Conservation (phyloP, 2,113 vertebrate genomes). For the Tinamus guttatus region DNA sequence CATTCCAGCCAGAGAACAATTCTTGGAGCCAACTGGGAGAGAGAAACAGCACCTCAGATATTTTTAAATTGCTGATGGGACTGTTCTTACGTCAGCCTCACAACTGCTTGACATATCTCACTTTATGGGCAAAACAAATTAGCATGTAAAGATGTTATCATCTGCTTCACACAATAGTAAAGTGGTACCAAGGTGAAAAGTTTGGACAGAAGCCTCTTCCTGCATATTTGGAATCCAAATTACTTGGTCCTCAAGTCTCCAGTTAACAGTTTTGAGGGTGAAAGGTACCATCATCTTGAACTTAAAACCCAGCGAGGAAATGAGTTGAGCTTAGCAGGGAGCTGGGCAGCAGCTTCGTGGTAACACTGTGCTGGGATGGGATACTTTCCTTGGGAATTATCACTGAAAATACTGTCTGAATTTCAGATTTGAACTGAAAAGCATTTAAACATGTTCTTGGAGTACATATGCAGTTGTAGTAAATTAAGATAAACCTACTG, state of each 20-base stretch:
- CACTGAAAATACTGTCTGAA: not conserved
- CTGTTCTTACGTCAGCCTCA: not conserved
- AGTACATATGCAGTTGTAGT: fast-evolving
- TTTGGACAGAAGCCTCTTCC: not conserved
- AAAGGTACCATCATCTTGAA: fast-evolving
- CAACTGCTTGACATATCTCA: fast-evolving
- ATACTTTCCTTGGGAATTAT: not conserved
- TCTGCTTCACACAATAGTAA: fast-evolving
- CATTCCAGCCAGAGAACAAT: fast-evolving
- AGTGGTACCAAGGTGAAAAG: not conserved
- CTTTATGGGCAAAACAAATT: not conserved
- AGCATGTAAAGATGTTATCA: fast-evolving
- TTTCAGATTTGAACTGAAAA: not conserved
- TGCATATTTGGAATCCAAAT: not conserved
- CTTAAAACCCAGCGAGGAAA: not conserved
- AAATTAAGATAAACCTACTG: fast-evolving
- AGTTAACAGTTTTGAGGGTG: fast-evolving
- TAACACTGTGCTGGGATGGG: not conserved
- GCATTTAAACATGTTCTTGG: too few species aligned
- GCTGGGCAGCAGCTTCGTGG: fast-evolving
- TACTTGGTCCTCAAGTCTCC: not conserved
- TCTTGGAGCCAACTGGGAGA: fast-evolving
- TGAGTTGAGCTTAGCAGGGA: fast-evolving
- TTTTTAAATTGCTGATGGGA: not conserved
- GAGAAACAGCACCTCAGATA: not conserved